Evolutionary conservation across 2,113 vertebrate genomes (phyloP).

Genomic region (Phylloscopus whistleri): DNA sequence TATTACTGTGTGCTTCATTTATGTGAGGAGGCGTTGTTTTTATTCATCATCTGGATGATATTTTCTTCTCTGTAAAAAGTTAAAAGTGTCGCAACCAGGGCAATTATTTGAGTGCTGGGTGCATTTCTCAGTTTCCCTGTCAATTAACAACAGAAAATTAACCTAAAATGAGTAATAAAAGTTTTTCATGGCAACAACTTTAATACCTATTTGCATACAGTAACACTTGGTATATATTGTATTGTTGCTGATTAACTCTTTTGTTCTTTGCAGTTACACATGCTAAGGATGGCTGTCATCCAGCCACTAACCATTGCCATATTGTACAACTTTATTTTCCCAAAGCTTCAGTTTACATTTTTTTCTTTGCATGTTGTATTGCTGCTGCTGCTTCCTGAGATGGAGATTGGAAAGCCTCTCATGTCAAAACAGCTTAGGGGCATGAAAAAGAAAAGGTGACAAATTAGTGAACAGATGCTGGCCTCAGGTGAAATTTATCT

Average conservation of each 20-base stretch:
- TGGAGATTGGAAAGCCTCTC: not conserved
- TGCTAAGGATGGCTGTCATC: constrained; percentile 25
- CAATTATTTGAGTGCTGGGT: not conserved
- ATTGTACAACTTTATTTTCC: constrained; percentile 53
- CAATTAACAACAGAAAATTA: not conserved
- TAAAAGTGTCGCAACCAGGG: not conserved
- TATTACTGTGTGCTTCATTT: not conserved
- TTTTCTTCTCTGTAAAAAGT: constrained; percentile 16
- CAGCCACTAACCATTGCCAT: constrained; percentile 30
- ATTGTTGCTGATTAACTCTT: constrained; percentile 37
- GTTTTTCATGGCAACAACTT: not conserved
- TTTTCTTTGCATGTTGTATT: not conserved
- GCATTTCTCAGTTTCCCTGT: not conserved
- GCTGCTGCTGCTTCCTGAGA: not conserved
- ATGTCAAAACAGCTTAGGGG: constrained; percentile 35
- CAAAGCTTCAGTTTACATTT: constrained; percentile 41
- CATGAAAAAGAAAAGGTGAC: constrained; percentile 23
- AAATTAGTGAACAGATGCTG: constrained; percentile 19
- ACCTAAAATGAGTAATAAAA: not conserved
- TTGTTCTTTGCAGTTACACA: constrained; percentile 3
- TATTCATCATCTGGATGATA: constrained; percentile 42
- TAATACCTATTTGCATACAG: constrained; percentile 28
- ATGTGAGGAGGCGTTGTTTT: not conserved
- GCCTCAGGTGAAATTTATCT: constrained; percentile 27
- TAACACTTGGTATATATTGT: not conserved